phyloP scores from a whole-genome alignment of 30 jellyfish, hydroid and myxozoan genomes.

The Hydra vulgaris region DNA sequence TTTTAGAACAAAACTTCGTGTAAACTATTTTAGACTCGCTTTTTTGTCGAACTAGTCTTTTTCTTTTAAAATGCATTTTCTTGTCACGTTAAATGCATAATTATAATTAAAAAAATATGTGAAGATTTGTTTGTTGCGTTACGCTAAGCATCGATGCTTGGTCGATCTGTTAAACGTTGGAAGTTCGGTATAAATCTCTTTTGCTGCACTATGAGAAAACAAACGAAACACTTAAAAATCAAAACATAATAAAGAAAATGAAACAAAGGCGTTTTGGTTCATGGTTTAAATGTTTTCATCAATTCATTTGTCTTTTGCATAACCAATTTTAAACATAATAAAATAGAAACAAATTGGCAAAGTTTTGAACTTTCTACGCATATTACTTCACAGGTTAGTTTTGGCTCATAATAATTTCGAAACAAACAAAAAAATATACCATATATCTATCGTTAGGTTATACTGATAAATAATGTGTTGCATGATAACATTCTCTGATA shows the following conservation, averaged over 20 bases:
- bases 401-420: too few relatives aligned
- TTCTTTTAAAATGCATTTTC: not conserved
- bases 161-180: not conserved
- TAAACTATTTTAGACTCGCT: not conserved
- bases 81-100: not conserved
- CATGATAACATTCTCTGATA: too few relatives aligned
- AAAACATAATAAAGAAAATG: not conserved
- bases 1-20: not conserved
- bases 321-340: too few relatives aligned
- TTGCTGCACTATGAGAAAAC: not conserved
- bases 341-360: too few relatives aligned
- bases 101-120: too few relatives aligned
- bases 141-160: not conserved
- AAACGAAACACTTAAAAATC: too few relatives aligned
- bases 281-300: not conserved
- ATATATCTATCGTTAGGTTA: too few relatives aligned
- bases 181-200: not conserved
- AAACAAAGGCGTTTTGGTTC: not conserved
- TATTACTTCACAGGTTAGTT: too few relatives aligned
- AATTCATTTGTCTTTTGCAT: too few relatives aligned
- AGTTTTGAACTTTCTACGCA: too few relatives aligned
- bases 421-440: too few relatives aligned
- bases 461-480: too few relatives aligned
- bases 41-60: not conserved
- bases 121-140: not conserved